Evolutionary conservation across 64 coral and sea anemone species (phyloP), one percentile per base, ranked within the genome.

Genomic region (Acropora yongei): DNA sequence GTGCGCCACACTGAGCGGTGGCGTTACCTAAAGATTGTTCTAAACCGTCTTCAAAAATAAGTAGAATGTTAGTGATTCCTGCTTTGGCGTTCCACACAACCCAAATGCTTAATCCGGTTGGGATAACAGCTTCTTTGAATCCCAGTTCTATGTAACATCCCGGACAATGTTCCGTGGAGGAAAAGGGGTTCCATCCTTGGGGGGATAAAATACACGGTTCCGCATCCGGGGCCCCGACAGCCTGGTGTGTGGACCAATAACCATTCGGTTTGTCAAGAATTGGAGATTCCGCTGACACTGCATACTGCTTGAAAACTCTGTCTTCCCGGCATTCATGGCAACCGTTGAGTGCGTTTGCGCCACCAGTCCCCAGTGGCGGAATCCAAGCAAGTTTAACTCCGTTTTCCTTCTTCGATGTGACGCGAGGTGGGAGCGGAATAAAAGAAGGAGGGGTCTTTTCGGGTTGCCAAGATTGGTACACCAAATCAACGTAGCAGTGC

Each of bases 401-500:
- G 3, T 90, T 72, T 2, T 75, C 53, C 43, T 67, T 61, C 49
- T 96, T 92, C 16, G 74, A 75, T 1, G 84, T 99, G 3, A 99
- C 90, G 39, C 94, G 92, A 13, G 97, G 97, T 9, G 97, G 91
- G 4, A 99, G 78, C 7, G 97, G 94, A 8, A 99, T 91, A 42
- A 96, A 99, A 2, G 97, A 99, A 78, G 97, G 97, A 2, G 44
- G 68, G 11, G 97, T 90, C 1, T 90, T 91, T 14, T 40, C 47
- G 8, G 83, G 77, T 47, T 99, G 94, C 97, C 97, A 99, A 20
- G 97, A 96, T 48, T 99, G 97, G 69, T 93, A 96, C 2, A 96
- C 63, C 41, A 99, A 48, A 57, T 99, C 97, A 30, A 91, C 80
- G 61, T 99, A 99, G 41, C 97, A 99, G 40, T 99, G 97, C 97